Evolutionary conservation across 2,888 invertebrate genomes (phyloP).

Genomic region (Drosophila subsilvestris): DNA sequence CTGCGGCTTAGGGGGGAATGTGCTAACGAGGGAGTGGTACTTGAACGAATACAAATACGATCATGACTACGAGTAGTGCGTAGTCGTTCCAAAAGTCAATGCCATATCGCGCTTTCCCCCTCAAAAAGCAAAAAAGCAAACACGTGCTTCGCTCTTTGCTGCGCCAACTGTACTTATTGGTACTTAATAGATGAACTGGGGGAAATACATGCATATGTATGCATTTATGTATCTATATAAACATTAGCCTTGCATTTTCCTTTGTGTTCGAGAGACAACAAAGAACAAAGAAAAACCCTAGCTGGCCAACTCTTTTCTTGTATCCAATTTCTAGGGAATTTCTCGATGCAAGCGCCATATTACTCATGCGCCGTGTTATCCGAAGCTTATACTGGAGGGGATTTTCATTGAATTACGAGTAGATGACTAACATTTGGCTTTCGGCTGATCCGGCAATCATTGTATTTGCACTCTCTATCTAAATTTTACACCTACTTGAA

Average conservation of each 20-base stretch:
- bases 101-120: conserved; percentile 36
- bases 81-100: conserved; percentile 35
- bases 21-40: conserved; percentile 43
- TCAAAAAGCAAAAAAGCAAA: background rate
- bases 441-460: conserved; percentile 10
- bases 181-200: background rate
- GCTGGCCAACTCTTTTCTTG: conserved; percentile 1
- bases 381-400: background rate
- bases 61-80: conserved; percentile 19
- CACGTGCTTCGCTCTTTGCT: conserved; percentile 29
- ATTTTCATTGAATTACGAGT: conserved; percentile 21
- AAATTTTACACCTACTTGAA: conserved; percentile 58
- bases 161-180: conserved; percentile 52
- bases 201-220: conserved; percentile 17
- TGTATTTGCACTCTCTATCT: conserved; percentile 39
- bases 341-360: background rate
- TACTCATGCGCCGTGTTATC: conserved; percentile 35
- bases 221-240: conserved; percentile 56
- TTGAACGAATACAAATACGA: background rate
- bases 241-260: conserved; percentile 30
- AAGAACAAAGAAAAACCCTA: conserved; percentile 38
- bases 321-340: conserved; percentile 14
- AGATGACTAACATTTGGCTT: conserved; percentile 27
- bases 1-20: background rate
- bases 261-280: conserved; percentile 51